Evolutionary conservation across 2,888 invertebrate genomes (phyloP).

Genomic region (Cataglyphis albicans): DNA sequence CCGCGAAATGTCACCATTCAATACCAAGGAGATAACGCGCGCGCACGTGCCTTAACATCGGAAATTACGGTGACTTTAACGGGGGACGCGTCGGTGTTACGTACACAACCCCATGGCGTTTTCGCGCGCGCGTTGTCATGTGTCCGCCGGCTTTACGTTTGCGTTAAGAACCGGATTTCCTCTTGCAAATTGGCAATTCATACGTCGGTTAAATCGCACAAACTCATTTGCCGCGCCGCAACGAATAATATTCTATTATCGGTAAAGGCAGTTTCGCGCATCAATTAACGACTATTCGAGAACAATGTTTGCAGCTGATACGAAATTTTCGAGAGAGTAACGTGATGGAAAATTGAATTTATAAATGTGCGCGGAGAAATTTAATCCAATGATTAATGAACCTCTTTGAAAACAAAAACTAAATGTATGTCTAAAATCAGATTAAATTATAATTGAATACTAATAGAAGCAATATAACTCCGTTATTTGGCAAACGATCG

Average conservation of each 20-base stretch:
- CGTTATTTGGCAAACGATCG: neutral
- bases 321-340: slow-evolving; percentile 3
- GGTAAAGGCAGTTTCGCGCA: neutral
- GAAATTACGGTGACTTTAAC: slow-evolving; percentile 64
- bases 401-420: neutral
- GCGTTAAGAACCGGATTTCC: slow-evolving; percentile 25
- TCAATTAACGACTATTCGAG: neutral
- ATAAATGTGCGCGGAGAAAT: neutral
- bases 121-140: neutral
- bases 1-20: slow-evolving; percentile 76
- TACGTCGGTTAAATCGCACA: slow-evolving; percentile 28
- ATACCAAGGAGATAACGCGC: slow-evolving; percentile 54
- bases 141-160: neutral
- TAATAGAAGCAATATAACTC: neutral
- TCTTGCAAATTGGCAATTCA: slow-evolving; percentile 34
- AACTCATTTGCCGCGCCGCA: slow-evolving; percentile 44
- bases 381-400: neutral
- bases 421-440: neutral
- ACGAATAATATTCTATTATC: slow-evolving; percentile 4
- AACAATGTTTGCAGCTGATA: neutral
- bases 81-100: slow-evolving; percentile 18
- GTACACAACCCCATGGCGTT: neutral
- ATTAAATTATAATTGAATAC: neutral
- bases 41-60: slow-evolving; percentile 51
- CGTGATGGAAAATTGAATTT: neutral